Base-by-base conservation (phyloP, 2,888 invertebrate species). In the Sympetrum striolatum region DNA sequence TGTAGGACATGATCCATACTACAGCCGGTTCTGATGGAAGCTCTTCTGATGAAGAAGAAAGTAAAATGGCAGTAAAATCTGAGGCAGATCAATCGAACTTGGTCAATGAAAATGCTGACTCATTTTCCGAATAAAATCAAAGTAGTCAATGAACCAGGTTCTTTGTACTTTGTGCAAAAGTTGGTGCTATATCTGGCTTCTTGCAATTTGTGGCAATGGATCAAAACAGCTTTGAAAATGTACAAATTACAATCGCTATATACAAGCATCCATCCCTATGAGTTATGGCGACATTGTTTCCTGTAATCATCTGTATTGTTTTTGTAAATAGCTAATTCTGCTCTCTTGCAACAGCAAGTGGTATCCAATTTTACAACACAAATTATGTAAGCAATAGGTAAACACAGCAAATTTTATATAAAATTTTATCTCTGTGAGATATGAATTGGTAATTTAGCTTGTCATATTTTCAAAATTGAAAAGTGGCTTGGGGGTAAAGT, bases 61-160 rank as follows among this genome's bases (percentile, higher is more conserved):
- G 97, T 95, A 96, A 97, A 95, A 95, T 97, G 10, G 96, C 96
- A 10, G 96, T 96, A 90, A 96, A 96, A 92, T 95, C 96, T 6
- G 96, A 96, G 0, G 94, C 94, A 15, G 96, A 96, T 90, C 94
- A 93, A 18, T 94, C 95, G 0, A 95, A 94, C 86, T 91, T 93
- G 82, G 92, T 93, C 58, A 92, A 92, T 90, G 93, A 93, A 90
- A 90, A 91, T 5, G 82, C 92, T 31, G 91, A 91, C 90, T 91
- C 91, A 64, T 79, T 90, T 80, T 91, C 91, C 14, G 90, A 91
- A 58, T 91, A 90, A 86, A 35, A 44, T 81, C 44, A 60, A 60
- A 64, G 39, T 53, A 18, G 25, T 22, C 25, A 3, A 48, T 12
- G 90, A 80, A 79, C 90, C 14, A 39, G 79, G 90, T 90, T 79